Percentiles rank a stretch among this genome's conserved stretches.
Conservation (phyloP, 2,113 vertebrate species). For the Hypanus sabinus region DNA sequence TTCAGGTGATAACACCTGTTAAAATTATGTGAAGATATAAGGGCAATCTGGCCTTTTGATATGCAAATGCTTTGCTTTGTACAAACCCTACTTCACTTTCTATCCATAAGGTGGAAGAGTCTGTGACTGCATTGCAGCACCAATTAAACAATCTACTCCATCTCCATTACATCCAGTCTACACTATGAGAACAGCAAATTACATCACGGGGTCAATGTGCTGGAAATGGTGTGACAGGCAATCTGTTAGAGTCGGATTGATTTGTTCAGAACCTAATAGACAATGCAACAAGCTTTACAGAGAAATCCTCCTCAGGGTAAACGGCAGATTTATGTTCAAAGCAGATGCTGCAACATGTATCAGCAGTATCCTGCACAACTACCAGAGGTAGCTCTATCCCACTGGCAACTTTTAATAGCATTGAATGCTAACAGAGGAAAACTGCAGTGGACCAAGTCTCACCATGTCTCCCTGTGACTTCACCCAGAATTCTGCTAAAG, state of each 20-base stretch:
- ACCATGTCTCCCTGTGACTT: too few relatives aligned
- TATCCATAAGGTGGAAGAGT: neutral
- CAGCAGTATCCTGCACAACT: neutral
- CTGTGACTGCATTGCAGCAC: neutral
- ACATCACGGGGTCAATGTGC: neutral
- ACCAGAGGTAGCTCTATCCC: neutral
- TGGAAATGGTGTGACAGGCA: slow-evolving; percentile 24
- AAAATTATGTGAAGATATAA: neutral
- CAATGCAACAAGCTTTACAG: neutral
- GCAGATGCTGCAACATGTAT: neutral
- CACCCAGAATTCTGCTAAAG: neutral
- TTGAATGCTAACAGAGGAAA: too few relatives aligned
- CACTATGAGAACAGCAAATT: neutral
- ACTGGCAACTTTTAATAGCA: neutral
- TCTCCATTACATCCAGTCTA: slow-evolving; percentile 4
- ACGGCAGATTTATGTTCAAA: slow-evolving; percentile 4
- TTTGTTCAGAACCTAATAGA: neutral
- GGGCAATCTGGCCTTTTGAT: neutral
- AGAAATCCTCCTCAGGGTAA: neutral
- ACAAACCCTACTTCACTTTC: neutral
- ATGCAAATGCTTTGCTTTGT: neutral
- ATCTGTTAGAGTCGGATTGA: slow-evolving; percentile 33
- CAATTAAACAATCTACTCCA: slow-evolving; percentile 14
- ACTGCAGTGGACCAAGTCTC: neutral
- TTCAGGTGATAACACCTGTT: neutral